A percentile compares a stretch with the other conserved stretches of the same genome.
phyloP scores from a whole-genome alignment of 2,113 vertebrate species.

The Halcyon malimbica region DNA sequence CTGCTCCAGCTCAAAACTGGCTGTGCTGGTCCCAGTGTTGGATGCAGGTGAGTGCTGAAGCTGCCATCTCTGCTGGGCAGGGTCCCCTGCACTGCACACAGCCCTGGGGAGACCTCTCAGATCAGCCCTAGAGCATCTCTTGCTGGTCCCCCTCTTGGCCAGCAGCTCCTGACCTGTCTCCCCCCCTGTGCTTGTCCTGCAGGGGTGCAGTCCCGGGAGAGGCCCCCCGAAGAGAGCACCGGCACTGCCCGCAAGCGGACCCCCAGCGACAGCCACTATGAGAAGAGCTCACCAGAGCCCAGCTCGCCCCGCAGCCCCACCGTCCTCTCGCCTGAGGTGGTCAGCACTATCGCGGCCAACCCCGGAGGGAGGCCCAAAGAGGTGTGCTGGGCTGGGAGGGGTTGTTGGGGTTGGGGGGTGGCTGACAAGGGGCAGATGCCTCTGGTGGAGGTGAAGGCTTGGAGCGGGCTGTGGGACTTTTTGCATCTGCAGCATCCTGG shows the following conservation, averaged over 20 bases:
- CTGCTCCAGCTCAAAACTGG: background rate
- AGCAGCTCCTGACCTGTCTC: background rate
- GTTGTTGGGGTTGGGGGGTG: background rate
- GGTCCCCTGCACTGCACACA: background rate
- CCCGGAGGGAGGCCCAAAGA: conserved; percentile 97
- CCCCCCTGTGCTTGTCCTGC: conserved; percentile 13
- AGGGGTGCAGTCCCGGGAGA: conserved; percentile 86
- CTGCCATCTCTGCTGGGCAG: background rate
- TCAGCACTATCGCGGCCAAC: conserved; percentile 92
- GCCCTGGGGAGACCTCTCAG: background rate
- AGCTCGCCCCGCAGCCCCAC: conserved; percentile 79
- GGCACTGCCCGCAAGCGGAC: conserved; percentile 74
- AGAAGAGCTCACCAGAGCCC: conserved; percentile 74
- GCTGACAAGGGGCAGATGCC: background rate
- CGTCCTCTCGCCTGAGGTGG: conserved; percentile 91
- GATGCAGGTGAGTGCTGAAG: background rate
- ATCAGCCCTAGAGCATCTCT: background rate
- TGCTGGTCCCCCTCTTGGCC: background rate
- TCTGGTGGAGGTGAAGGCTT: background rate
- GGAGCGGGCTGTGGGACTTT: background rate
- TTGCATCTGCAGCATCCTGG: background rate
- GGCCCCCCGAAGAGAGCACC: conserved; percentile 73
- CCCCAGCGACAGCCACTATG: conserved; percentile 85
- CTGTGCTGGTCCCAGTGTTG: fast-evolving
- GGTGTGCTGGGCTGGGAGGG: conserved; percentile 72